These are phyloP conservation scores for Schizaphis graminum DNA, from an alignment of 2,888 invertebrate genomes.

Conservation along the genomic window DNA sequence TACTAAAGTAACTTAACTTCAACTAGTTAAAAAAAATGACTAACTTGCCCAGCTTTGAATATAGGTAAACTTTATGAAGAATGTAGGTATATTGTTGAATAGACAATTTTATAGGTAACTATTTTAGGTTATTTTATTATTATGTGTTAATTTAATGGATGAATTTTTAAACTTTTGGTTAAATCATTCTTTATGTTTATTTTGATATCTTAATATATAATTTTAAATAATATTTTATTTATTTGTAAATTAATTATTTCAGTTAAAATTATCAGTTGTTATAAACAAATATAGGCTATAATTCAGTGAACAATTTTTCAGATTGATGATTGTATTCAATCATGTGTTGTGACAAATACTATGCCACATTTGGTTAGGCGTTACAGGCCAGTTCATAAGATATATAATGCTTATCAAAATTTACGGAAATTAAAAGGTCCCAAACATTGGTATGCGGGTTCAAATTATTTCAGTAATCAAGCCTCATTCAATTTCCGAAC, in stretches of 20 bases:
- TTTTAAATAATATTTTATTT: neutral
- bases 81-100: neutral
- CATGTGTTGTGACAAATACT: constrained; percentile 56
- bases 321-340: constrained; percentile 55
- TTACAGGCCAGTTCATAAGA: constrained; percentile 64
- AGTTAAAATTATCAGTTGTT: neutral
- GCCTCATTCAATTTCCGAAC: constrained; percentile 61
- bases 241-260: neutral
- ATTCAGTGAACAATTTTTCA: constrained; percentile 58
- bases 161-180: neutral
- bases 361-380: constrained; percentile 62
- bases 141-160: neutral
- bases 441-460: constrained; percentile 63
- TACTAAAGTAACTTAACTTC: no score
- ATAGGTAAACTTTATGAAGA: neutral
- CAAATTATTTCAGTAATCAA: constrained; percentile 63
- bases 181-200: neutral
- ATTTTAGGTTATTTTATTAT: neutral
- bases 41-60: no score
- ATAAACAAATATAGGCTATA: constrained; percentile 15
- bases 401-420: constrained; percentile 63
- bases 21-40: no score
- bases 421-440: constrained; percentile 63
- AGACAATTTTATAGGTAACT: neutral
- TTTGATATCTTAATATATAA: neutral